Base-by-base conservation (phyloP, 2,888 invertebrate species). In the Ptilodon capucinus region DNA sequence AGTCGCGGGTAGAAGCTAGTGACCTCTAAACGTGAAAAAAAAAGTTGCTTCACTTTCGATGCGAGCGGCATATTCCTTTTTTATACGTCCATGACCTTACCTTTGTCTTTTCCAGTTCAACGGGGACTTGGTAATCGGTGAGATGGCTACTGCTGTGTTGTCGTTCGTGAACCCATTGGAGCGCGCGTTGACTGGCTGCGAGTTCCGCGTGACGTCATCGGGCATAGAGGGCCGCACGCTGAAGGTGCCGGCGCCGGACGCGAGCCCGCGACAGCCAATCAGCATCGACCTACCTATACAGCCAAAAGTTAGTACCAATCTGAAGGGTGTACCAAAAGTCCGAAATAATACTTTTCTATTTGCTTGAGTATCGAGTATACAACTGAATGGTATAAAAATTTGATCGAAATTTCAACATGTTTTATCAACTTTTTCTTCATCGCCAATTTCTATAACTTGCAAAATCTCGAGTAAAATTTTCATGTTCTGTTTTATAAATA, bases 161-260 rank as follows among this genome's bases (percentile, higher is more conserved):
- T 91, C 93, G 2, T 94, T 96, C 71, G 88, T 82, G 40, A 97
- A 97, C 83, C 96, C 96, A 0, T 76, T 96, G 60, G 92, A 94
- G 46, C 89, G 82, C 14, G 59, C 76, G 0, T 82, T 97, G 40
- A 94, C 94, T 0, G 88, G 92, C 7, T 95, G 96, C 73, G 92
- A 92, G 71, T 94, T 96, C 76, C 92, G 93, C 38, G 86, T 95
- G 58, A 94, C 95, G 49, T 95, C 95, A 0, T 92, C 95, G 0
- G 94, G 95, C 2, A 84, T 95, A 8, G 81, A 90, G 0, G 92
- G 93, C 43, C 92, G 94, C 53, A 93, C 93, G 51, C 50, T 90
- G 7, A 86, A 91, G 1, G 69, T 94, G 9, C 76, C 91, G 0
- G 92, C 92, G 41, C 84, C 90, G 17, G 92, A 94, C 58, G 92